A percentile compares a stretch with the other conserved stretches of the same genome.
phyloP scores from a whole-genome alignment of 2,888 invertebrate species.

The Andrena haemorrhoa region DNA sequence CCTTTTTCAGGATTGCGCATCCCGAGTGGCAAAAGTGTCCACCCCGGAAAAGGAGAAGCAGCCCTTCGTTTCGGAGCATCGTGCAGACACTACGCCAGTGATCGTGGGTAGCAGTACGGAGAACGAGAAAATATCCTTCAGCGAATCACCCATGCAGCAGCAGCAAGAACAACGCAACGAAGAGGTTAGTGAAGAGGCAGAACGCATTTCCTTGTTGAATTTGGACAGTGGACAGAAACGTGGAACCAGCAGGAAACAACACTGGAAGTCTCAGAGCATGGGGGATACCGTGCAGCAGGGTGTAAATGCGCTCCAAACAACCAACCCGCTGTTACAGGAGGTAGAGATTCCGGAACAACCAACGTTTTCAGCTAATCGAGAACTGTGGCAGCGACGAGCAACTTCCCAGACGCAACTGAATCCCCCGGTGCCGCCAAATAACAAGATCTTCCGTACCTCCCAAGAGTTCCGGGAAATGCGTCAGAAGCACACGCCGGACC shows the following conservation, averaged over 20 bases:
- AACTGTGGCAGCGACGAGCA: slow-evolving; percentile 88
- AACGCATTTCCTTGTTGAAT: slow-evolving; percentile 55
- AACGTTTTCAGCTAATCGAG: slow-evolving; percentile 86
- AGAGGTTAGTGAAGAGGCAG: slow-evolving; percentile 61
- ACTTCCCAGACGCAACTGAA: slow-evolving; percentile 85
- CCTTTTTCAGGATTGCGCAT: slow-evolving; percentile 71
- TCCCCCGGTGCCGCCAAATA: slow-evolving; percentile 77
- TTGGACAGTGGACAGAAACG: slow-evolving; percentile 63
- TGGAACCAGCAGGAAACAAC: slow-evolving; percentile 76
- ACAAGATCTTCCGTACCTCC: slow-evolving; percentile 84
- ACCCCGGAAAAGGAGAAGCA: slow-evolving; percentile 76
- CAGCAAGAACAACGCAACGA: slow-evolving; percentile 62
- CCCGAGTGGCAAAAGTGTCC: slow-evolving; percentile 68
- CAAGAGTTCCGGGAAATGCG: slow-evolving; percentile 85
- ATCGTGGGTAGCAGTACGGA: slow-evolving; percentile 40
- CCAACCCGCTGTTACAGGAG: slow-evolving; percentile 38
- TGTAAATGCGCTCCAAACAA: slow-evolving; percentile 60
- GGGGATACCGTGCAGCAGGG: slow-evolving; percentile 79
- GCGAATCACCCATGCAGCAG: slow-evolving; percentile 53
- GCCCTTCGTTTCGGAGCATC: slow-evolving; percentile 51
- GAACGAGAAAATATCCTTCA: slow-evolving; percentile 46
- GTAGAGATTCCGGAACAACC: slow-evolving; percentile 74
- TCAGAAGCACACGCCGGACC: slow-evolving; percentile 90
- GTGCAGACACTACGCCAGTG: slow-evolving; percentile 33
- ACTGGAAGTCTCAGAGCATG: slow-evolving; percentile 86